Conservation (phyloP, 2,888 invertebrate genomes). For the Acrobasis consociella region DNA sequence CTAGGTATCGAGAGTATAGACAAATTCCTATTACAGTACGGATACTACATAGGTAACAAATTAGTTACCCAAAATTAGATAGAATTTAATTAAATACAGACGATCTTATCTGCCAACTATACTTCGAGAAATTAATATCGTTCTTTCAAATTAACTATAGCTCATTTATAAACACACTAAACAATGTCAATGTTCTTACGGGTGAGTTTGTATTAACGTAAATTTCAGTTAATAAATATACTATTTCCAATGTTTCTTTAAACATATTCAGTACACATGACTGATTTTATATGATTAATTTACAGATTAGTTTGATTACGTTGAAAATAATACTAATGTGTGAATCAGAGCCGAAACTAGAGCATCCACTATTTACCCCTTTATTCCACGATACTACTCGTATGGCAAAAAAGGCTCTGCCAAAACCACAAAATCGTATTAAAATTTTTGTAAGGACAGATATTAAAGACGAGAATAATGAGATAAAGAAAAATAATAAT, state of each 20-base stretch:
- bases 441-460: neutral
- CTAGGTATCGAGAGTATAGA: too few relatives aligned
- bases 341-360: slow-evolving; percentile 52
- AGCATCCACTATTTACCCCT: slow-evolving; percentile 44
- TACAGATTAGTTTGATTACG: slow-evolving; percentile 42
- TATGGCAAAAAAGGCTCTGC: neutral
- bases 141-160: slow-evolving; percentile 5
- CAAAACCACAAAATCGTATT: neutral
- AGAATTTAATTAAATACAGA: neutral
- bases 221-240: neutral
- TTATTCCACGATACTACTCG: slow-evolving; percentile 35
- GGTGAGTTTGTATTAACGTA: slow-evolving; percentile 42
- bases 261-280: too few relatives aligned
- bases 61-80: too few relatives aligned
- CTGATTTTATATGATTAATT: slow-evolving; percentile 23
- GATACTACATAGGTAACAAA: too few relatives aligned
- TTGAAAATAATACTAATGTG: slow-evolving; percentile 33
- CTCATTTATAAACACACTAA: slow-evolving; percentile 28
- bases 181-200: slow-evolving; percentile 46
- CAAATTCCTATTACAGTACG: too few relatives aligned
- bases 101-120: neutral
- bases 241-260: too few relatives aligned
- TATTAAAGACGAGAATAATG: neutral
- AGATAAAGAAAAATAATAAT: neutral
- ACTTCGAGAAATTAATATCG: slow-evolving; percentile 6